Base-by-base conservation (phyloP, 2,888 invertebrate species). In the Leucophora obtusa region DNA sequence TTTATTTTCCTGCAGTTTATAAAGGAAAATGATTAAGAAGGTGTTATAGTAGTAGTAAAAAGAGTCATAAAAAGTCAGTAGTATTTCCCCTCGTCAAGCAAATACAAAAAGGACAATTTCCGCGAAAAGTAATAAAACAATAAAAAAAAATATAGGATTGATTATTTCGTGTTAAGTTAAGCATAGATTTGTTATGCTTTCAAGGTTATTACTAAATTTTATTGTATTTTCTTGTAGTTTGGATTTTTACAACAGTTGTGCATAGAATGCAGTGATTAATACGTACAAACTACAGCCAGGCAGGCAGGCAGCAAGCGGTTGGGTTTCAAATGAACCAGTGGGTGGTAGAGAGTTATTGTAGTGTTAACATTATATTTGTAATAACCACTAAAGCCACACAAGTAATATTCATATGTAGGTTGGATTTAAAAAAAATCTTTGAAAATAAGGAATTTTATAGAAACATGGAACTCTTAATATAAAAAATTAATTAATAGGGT, bases 191-290 rank as follows among this genome's bases (percentile, higher is more conserved):
- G 77, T 51, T 62, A n/a, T 68, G 66, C 66, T 66, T 78, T 78
- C 71, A 78, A 78, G 77, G 77, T 71, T 78, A 68, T 78, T 78
- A 53, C 17, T 18, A 53, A 18, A 18, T 53, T 17, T 21, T 14
- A 56, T 24, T 21, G 28, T n/a, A 28, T 15, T 28, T 54, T 54
- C 10, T 14, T 21, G 11, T 53, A 4, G 18, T 24, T n/a, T 28
- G 14, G 24, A 1, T 43, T 38, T 56, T 72, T 50, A 63, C 62
- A 69, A 54, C 54, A 56, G 53, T 65, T 71, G n/a, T 54, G 14
- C 47, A 14, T 14, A 21, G 2, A 33, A 33, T 33, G 14, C 38
- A 33, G 24, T 51, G 14, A n/a, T 66, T 54, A 21, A 8, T 53
- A 62, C 28, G 33, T 54, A 47, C 15, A 35, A 18, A 51, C 15